Percentiles rank a stretch among this genome's conserved stretches.
Evolutionary conservation across 30 jellyfish, hydroid and myxozoan species (phyloP).

Genomic region (Turritopsis dohrnii): DNA sequence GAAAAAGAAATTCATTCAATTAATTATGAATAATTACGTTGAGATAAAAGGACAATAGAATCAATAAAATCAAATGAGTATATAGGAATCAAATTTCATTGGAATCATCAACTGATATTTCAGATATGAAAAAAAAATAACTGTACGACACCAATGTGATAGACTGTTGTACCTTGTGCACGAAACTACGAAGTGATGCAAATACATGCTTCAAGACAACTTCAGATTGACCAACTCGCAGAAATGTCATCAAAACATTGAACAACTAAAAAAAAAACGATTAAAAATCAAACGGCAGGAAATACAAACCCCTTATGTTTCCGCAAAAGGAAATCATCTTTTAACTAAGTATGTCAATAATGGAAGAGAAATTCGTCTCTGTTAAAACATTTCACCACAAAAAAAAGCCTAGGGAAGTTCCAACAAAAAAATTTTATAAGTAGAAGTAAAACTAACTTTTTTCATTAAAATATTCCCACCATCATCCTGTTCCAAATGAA

Average conservation of each 20-base stretch:
- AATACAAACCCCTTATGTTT: too few relatives aligned
- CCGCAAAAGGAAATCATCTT: too few relatives aligned
- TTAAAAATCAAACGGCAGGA: background rate
- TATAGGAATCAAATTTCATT: too few relatives aligned
- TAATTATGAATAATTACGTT: too few relatives aligned
- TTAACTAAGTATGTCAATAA: too few relatives aligned
- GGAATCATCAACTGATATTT: too few relatives aligned
- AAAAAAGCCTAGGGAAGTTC: background rate
- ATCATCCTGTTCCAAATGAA: conserved; percentile 92
- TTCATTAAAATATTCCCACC: conserved; percentile 92
- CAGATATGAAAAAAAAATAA: too few relatives aligned
- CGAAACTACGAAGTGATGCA: conserved; percentile 87
- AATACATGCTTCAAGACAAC: conserved; percentile 68
- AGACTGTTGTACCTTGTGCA: conserved; percentile 54
- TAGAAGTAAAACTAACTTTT: conserved; percentile 40
- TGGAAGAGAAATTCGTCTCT: too few relatives aligned
- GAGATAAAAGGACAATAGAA: too few relatives aligned
- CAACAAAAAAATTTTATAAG: background rate
- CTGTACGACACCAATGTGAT: too few relatives aligned
- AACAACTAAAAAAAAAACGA: conserved; percentile 39
- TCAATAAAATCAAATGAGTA: too few relatives aligned
- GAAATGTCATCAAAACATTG: conserved; percentile 84
- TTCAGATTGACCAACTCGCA: conserved; percentile 83
- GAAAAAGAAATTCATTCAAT: background rate
- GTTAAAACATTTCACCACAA: background rate